phyloP scores from a whole-genome alignment of 2,797 vertebrate genomes.

The Eulemur coronatus region DNA sequence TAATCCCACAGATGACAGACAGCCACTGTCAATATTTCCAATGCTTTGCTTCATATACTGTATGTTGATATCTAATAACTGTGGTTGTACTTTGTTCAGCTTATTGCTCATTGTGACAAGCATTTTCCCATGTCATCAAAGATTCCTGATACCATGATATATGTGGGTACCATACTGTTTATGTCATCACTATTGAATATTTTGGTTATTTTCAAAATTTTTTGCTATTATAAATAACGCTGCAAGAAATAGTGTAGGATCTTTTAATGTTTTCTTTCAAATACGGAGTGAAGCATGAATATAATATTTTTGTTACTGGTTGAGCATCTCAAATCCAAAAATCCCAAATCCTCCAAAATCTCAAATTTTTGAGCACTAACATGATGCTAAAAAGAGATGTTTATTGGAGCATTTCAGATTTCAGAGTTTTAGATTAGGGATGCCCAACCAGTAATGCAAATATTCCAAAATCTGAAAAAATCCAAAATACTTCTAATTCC shows the following conservation, averaged over 20 bases:
- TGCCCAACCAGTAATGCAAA: not conserved
- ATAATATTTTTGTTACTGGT: not conserved
- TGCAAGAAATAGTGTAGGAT: not conserved
- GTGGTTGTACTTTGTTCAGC: not conserved
- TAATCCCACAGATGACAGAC: not conserved
- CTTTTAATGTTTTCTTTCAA: not conserved
- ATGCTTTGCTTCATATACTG: not conserved
- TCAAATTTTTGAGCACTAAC: not conserved
- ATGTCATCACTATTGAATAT: not conserved
- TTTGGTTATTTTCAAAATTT: not conserved
- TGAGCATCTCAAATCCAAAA: not conserved
- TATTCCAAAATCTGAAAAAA: not conserved
- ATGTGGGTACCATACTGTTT: not conserved
- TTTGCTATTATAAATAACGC: not conserved
- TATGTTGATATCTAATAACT: not conserved
- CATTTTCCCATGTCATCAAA: not conserved
- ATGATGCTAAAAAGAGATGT: not conserved
- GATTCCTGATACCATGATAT: not conserved
- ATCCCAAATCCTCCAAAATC: not conserved
- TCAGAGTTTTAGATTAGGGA: not conserved
- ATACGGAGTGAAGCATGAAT: not conserved
- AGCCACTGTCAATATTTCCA: not conserved
- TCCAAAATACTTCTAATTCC: not conserved
- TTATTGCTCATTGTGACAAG: not conserved
- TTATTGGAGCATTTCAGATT: not conserved